Conservation (phyloP, 2,797 vertebrate genomes). For the Pachyuromys duprasi region DNA sequence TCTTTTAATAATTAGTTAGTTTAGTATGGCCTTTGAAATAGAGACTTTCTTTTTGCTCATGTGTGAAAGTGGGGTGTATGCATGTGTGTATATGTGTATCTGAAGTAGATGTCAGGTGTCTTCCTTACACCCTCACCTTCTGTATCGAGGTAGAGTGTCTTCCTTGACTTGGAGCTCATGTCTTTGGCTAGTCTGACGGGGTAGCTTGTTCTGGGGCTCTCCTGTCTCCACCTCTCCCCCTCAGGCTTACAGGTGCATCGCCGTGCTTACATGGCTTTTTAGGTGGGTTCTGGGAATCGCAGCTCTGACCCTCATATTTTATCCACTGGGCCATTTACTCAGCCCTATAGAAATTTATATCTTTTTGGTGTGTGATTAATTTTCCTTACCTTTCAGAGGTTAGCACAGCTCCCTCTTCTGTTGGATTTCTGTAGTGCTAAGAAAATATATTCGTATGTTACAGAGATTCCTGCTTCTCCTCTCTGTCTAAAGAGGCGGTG, state of each 20-base stretch:
- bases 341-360: neutral
- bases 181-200: neutral
- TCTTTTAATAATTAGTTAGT: neutral
- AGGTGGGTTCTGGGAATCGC: neutral
- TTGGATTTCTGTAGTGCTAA: neutral
- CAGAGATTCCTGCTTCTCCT: neutral
- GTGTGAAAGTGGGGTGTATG: neutral
- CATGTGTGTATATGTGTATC: neutral
- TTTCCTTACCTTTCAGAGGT: neutral
- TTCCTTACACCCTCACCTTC: neutral
- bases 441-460: neutral
- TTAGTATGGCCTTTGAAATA: neutral
- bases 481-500: neutral
- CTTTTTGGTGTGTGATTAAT: neutral
- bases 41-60: neutral
- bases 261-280: neutral
- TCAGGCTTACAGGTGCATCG: neutral
- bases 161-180: neutral
- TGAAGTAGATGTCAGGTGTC: neutral
- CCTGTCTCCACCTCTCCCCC: neutral
- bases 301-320: neutral
- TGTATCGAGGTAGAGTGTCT: neutral
- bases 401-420: neutral
- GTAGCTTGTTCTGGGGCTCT: neutral
- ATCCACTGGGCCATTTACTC: neutral